Base-by-base conservation (phyloP, 30 jellyfish, hydroid and myxozoan genomes). In the Aurelia sp. region DNA sequence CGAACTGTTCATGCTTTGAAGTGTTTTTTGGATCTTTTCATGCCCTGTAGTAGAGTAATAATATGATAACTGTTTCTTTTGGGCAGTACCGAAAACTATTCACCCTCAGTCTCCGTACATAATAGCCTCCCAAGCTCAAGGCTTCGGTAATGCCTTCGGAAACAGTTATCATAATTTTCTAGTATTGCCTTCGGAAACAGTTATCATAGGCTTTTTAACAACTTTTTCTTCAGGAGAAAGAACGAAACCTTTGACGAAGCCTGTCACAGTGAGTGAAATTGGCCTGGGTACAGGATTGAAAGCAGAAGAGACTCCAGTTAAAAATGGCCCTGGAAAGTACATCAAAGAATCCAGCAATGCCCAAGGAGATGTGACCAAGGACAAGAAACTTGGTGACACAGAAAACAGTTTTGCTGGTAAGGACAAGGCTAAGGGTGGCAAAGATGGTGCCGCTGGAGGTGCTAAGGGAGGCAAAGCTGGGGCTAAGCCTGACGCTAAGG, bases 391-490 rank as follows among this genome's bases (percentile, higher is more conserved):
- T 33, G 80, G 65, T 1, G 81, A 71, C 0, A 18, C 50, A 41
- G 50, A 58, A 24, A 50, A 67, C 24, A 33, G 73, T 19, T 74
- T 74, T 57, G 86, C 86, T 47, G 72, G 41, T 20, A 33, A 41
- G 52, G 71, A 67, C 47, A 41, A 55, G n/a, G 78, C 70, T 20
- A 24, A 55, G 30, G 72, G 70, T 20, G 70, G 60, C 30, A 48
- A 48, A 47, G 91, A 69, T 40, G 72, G 52, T 41, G 27, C 64
- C 12, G 38, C 67, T 68, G 73, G 20, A 24, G 89, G 74, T 19
- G 47, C 63, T 48, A 48, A 31, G 62, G 72, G 62, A 9, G 22
- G 20, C 30, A 68, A 41, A 57, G 15, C 57, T n/a, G 71, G 48
- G 8, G 44, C 55, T 17, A 41, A 47, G 8, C 21, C 30, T 22